Base-by-base conservation (phyloP, 2,888 invertebrate species). In the Ophion costatus region DNA sequence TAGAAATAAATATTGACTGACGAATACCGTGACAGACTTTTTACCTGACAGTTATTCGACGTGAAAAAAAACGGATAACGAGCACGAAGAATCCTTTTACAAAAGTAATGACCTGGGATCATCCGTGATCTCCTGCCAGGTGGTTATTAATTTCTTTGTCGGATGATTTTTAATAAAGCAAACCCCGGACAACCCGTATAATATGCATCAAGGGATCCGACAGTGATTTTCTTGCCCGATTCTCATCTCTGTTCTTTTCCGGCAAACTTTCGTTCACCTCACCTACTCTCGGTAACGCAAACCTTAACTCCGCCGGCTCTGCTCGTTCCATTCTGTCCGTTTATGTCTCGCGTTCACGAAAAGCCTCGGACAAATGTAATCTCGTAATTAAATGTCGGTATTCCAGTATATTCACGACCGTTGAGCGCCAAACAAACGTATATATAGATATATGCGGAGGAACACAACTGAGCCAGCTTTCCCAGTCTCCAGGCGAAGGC, bases 341-440 rank as follows among this genome's bases (percentile, higher is more conserved):
- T 80, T 76, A 51, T 51, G 20, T 77, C 57, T 67, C 63, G 74
- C n/a, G 63, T 56, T 73, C 9, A 24, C 61, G 45, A 24, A 51
- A 69, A 80, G 73, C 63, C 45, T 33, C 38, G 70, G 71, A 82
- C 82, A 70, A 85, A 80, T 85, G 82, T 82, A 85, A 85, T 85
- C 85, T 80, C 82, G 85, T 85, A 85, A 85, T 85, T 85, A 85
- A 85, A 85, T 82, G 85, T 85, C 82, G 82, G 85, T 80, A 82
- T 85, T 85, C 73, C 82, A 82, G 80, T 80, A 64, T 73, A 80
- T 79, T 79, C 82, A 67, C 67, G 76, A 71, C 64, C 67, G 73
- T 66, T 56, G 64, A 29, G 45, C 67, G 45, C 51, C 78, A 64
- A 80, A 80, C 69, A 73, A 80, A 80, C 71, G 5, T 29, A 45